These are phyloP conservation scores for Characodon lateralis DNA, from an alignment of 2,797 vertebrate species.

Conservation along the genomic window DNA sequence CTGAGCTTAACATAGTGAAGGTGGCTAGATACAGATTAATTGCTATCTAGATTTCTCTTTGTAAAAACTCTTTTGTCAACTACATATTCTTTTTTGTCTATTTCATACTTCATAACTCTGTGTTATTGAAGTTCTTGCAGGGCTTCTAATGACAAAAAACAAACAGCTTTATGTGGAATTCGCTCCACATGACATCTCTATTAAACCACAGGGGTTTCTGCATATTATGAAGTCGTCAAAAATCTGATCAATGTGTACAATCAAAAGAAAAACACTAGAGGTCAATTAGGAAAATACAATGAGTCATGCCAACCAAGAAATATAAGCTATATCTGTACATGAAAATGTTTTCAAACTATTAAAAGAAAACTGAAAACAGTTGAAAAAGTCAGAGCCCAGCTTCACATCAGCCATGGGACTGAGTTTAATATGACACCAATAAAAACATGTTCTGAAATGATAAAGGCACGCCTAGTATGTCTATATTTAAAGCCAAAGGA, in stretches of 20 bases:
- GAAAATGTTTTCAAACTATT: neutral
- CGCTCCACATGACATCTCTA: neutral
- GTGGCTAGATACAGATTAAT: neutral
- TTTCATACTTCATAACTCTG: neutral
- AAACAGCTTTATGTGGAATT: neutral
- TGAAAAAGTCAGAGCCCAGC: constrained; percentile 21
- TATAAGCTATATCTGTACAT: neutral
- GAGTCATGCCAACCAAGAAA: neutral
- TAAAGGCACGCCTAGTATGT: constrained; percentile 73
- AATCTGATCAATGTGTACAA: neutral
- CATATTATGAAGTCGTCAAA: neutral
- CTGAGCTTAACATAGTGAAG: neutral
- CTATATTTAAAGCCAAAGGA: constrained; percentile 79
- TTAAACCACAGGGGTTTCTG: neutral
- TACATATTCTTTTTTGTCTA: neutral
- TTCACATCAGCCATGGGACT: constrained; percentile 22
- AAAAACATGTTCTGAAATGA: constrained; percentile 69
- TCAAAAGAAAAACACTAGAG: neutral
- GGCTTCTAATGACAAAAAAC: neutral
- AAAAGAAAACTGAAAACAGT: neutral
- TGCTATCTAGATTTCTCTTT: neutral
- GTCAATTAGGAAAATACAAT: neutral
- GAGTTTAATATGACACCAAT: constrained; percentile 75
- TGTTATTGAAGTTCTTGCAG: neutral
- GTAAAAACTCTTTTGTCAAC: neutral